phyloP scores from a whole-genome alignment of 2,113 vertebrate genomes.

The Dasyprocta punctata region DNA sequence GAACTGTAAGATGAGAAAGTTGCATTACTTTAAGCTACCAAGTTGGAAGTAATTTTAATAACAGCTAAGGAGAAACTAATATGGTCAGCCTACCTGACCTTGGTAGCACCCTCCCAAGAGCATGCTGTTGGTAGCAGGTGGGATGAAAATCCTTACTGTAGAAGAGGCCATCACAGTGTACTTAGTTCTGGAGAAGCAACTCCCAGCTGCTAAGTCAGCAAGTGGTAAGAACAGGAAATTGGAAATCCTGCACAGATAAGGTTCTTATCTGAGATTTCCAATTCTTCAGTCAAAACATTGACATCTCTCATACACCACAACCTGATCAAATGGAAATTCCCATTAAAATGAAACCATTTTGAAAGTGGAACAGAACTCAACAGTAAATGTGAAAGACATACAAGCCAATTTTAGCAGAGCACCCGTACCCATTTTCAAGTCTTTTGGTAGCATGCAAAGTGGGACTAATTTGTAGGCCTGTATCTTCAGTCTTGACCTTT shows the following conservation, averaged over 20 bases:
- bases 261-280: neutral
- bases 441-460: neutral
- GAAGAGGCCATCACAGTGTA: neutral
- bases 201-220: neutral
- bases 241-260: neutral
- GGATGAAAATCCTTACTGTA: neutral
- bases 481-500: neutral
- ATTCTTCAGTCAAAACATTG: neutral
- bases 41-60: neutral
- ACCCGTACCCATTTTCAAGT: neutral
- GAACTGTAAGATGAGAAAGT: neutral
- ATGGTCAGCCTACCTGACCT: neutral
- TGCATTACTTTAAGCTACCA: neutral
- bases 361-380: neutral
- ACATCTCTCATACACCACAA: neutral
- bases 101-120: neutral
- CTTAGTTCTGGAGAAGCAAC: neutral
- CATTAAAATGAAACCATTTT: neutral
- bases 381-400: neutral
- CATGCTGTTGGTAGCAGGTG: neutral
- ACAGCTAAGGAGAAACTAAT: neutral
- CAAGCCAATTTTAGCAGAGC: neutral
- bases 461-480: neutral
- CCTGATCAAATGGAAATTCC: neutral
- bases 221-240: neutral